Evolutionary conservation across 2,888 invertebrate species (phyloP).

Genomic region (Hemistola chrysoprasaria): DNA sequence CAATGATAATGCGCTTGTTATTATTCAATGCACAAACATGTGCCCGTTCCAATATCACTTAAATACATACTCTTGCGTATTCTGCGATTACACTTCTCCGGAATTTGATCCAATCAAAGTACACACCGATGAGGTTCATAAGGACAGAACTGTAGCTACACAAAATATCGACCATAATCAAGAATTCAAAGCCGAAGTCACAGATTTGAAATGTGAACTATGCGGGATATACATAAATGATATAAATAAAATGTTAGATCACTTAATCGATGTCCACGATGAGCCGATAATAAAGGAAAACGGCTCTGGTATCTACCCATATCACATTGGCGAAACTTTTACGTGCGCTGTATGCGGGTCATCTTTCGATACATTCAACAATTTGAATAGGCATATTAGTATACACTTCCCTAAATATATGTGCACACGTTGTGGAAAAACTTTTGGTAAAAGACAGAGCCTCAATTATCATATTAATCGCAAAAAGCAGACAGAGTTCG

Average conservation of each 20-base stretch:
- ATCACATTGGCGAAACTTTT: conserved; percentile 46
- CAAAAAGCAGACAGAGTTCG: conserved; percentile 30
- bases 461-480: conserved; percentile 54
- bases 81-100: conserved; percentile 53
- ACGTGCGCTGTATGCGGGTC: conserved; percentile 55
- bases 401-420: conserved; percentile 65
- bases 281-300: conserved; percentile 46
- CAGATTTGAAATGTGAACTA: conserved; percentile 53
- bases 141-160: conserved; percentile 39
- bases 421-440: conserved; percentile 68
- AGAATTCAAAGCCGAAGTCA: conserved; percentile 56
- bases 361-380: conserved; percentile 56
- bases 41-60: conserved; percentile 66
- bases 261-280: conserved; percentile 48
- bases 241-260: conserved; percentile 50
- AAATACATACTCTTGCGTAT: conserved; percentile 59
- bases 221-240: conserved; percentile 31
- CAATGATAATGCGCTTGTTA: conserved; percentile 64
- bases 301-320: conserved; percentile 59
- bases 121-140: conserved; percentile 46
- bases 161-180: not conserved
- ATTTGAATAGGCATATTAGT: conserved; percentile 66
- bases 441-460: conserved; percentile 54
- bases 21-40: conserved; percentile 65
- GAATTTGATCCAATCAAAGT: conserved; percentile 51